Percentiles rank a stretch among this genome's conserved stretches.
These are phyloP conservation scores for Mormoops blainvillei DNA, from an alignment of 2,113 vertebrate genomes.

Conservation along the genomic window DNA sequence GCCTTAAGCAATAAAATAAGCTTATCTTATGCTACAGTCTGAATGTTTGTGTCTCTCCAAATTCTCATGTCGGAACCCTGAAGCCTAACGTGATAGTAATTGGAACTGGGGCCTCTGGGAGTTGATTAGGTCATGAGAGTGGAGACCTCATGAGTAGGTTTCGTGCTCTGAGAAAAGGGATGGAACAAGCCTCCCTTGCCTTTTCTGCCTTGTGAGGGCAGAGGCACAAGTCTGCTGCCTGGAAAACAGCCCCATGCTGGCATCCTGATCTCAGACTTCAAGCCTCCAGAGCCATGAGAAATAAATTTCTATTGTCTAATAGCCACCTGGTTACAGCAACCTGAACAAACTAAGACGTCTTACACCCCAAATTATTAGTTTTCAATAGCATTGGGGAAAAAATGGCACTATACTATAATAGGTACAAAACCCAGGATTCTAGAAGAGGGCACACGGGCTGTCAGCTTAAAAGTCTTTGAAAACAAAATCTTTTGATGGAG, in stretches of 20 bases:
- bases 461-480: not conserved
- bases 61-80: not conserved
- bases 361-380: not conserved
- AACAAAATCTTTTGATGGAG: not conserved
- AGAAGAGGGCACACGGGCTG: not conserved
- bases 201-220: not conserved
- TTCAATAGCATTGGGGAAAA: not conserved
- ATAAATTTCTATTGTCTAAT: not conserved
- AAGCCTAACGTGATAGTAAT: not conserved
- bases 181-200: not conserved
- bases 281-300: not conserved
- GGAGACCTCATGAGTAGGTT: not conserved
- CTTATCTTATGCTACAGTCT: not conserved
- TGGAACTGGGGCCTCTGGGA: not conserved
- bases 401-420: not conserved
- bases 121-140: not conserved
- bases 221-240: not conserved
- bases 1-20: not conserved
- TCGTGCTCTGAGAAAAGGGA: not conserved
- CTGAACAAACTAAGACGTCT: not conserved
- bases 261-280: not conserved
- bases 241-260: not conserved
- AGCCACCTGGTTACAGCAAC: not conserved
- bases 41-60: not conserved
- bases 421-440: not conserved